phyloP scores from a whole-genome alignment of 2,888 invertebrate genomes.

The Teinopalpus imperialis region DNA sequence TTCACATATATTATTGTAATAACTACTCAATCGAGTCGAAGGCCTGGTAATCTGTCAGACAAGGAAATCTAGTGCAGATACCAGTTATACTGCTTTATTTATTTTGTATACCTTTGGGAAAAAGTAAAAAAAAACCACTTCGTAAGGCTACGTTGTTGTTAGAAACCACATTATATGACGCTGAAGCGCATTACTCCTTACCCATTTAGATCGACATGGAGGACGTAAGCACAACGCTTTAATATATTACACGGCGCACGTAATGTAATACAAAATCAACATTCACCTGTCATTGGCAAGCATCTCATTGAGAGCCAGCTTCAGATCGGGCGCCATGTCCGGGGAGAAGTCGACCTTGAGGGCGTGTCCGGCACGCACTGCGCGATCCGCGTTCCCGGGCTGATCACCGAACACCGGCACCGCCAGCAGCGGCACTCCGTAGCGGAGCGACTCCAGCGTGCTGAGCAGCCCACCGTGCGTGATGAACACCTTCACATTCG shows the following conservation, averaged over 20 bases:
- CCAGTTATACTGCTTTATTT: no score
- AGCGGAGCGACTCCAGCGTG: conserved; percentile 40
- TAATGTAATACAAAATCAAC: background rate
- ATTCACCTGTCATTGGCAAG: conserved; percentile 44
- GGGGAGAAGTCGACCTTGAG: conserved; percentile 37
- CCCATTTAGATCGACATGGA: no score
- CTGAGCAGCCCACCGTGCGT: conserved; percentile 49
- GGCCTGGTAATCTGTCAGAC: no score
- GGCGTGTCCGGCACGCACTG: conserved; percentile 43
- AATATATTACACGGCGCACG: background rate
- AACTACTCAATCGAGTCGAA: no score
- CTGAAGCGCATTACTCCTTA: no score
- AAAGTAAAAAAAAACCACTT: no score
- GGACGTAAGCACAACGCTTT: background rate
- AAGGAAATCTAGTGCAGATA: no score
- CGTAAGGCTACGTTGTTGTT: no score
- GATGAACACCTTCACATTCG: conserved; percentile 44
- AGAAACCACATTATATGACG: no score
- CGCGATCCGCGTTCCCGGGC: conserved; percentile 47
- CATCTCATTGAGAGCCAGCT: conserved; percentile 41
- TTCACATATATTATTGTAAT: no score
- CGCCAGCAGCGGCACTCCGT: conserved; percentile 54
- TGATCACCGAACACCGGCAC: conserved; percentile 62
- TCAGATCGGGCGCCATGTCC: conserved; percentile 40
- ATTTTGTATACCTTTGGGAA: no score